Percentiles rank a stretch among this genome's conserved stretches.
Evolutionary conservation across 2,797 vertebrate genomes (phyloP).

Genomic region (Diceros bicornis): DNA sequence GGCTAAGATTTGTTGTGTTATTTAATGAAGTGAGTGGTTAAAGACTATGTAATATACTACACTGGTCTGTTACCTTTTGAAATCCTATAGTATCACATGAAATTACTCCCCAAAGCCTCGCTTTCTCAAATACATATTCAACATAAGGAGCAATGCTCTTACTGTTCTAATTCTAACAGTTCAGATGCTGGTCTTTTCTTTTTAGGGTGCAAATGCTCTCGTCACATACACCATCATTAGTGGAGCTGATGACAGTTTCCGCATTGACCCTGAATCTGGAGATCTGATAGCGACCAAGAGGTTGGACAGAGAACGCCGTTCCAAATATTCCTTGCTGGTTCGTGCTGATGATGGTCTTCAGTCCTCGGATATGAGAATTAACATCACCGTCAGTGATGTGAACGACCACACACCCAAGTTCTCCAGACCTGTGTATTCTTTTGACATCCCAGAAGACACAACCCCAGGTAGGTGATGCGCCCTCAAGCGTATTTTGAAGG

Average conservation of each 20-base stretch:
- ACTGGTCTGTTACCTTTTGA: background rate
- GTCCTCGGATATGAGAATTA: constrained; percentile 97
- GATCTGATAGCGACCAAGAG: constrained; percentile 96
- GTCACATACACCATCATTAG: constrained; percentile 99
- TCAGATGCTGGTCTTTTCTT: background rate
- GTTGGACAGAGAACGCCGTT: constrained; percentile 96
- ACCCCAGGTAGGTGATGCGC: constrained; percentile 91
- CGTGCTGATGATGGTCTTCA: constrained; percentile 97
- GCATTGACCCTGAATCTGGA: constrained; percentile 97
- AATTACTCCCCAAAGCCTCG: background rate
- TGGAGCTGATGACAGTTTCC: constrained; percentile 97
- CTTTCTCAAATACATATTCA: background rate
- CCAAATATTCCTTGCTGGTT: constrained; percentile 97
- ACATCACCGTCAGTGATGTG: constrained; percentile 97
- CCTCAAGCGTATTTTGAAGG: background rate
- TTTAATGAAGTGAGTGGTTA: background rate
- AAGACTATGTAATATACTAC: background rate
- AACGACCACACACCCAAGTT: constrained; percentile 97
- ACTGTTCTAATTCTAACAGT: too few species aligned
- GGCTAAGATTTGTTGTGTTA: background rate
- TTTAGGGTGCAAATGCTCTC: constrained; percentile 96
- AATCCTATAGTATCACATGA: background rate
- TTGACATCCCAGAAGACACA: constrained; percentile 96
- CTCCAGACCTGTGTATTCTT: constrained; percentile 95
- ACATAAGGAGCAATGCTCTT: background rate